Base-by-base conservation (phyloP, 2,797 vertebrate species). In the Spheniscus humboldti region DNA sequence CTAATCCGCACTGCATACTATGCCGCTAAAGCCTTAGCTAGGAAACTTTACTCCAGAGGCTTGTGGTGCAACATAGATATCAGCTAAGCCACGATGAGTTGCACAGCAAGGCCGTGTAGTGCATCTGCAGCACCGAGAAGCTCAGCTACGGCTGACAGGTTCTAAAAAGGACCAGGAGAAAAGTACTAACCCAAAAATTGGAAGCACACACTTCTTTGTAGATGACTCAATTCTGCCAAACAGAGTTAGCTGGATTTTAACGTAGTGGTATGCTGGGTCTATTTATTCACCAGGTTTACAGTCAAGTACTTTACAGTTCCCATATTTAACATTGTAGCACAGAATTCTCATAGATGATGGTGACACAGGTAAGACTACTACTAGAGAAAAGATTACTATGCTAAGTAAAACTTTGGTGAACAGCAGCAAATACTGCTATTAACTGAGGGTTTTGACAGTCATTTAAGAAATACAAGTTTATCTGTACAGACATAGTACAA, bases 41-140 rank as follows among this genome's bases (percentile, higher is more conserved):
- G 39, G 52, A 81, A 81, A 45, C 39, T 33, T 68, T 4, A 59
- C 41, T 87, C 15, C 91, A 89, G 59, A 37, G 56, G 47, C 13
- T 66, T n/a, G 43, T 41, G 63, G 59, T n/a, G 52, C 66, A n/a
- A 41, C 3, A 2, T 5, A 7, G 1, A 0, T 5, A 48, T 27
- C 82, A 75, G 47, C 37, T 63, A n/a, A 48, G 60, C 62, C 56
- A 48, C 37, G 7, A 2, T 0, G 11, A 24, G 68, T 13, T 45
- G 48, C 13, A 59, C 9, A n/a, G 79, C 37, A 35, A 18, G 52
- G 59, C 25, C 3, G 0, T 2, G 33, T 6, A 48, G n/a, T 15
- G 10, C 60, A 76, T 31, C 52, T 79, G 81, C 33, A 30, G 71
- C 6, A 2, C 60, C 9, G 5, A 71, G 41, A 81, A 57, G 16